These are phyloP conservation scores for Crotalus tigris DNA, from an alignment of 2,113 vertebrate species.

Conservation along the genomic window DNA sequence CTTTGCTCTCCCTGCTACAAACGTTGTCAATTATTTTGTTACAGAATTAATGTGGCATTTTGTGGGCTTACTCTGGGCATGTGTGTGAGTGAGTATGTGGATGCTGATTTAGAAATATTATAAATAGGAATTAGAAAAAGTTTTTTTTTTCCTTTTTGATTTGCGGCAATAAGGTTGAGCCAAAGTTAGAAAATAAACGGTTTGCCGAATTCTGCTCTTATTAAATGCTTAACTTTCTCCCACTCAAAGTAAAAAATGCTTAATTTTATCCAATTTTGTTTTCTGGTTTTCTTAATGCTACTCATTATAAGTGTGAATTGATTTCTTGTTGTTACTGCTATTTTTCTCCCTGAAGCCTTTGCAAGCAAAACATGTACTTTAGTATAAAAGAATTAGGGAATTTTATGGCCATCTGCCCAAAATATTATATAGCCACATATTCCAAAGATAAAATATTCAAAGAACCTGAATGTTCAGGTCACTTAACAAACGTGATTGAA, in stretches of 20 bases:
- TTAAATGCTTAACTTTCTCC: not conserved
- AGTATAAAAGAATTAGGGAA: conserved; percentile 13
- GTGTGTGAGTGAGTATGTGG: conserved; percentile 11
- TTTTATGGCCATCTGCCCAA: conserved; percentile 32
- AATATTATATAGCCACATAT: conserved; percentile 11
- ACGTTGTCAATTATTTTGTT: conserved; percentile 43
- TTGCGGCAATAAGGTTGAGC: not conserved
- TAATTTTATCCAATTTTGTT: not conserved
- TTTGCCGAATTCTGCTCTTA: not conserved
- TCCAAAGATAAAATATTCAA: conserved; percentile 10
- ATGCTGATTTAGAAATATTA: conserved; percentile 40
- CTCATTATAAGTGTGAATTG: not conserved
- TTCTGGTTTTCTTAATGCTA: not conserved
- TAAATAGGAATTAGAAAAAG: conserved; percentile 24
- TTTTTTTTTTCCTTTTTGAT: not conserved
- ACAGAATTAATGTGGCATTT: conserved; percentile 55
- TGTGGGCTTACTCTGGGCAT: conserved; percentile 41
- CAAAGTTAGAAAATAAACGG: not conserved
- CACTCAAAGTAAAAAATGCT: not conserved
- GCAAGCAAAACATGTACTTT: not conserved
- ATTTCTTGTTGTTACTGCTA: not conserved
- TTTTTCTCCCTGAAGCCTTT: conserved; percentile 7
- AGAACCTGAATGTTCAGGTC: not conserved
- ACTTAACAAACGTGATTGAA: not conserved
- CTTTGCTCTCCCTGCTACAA: conserved; percentile 46